Evolutionary conservation across 2,113 vertebrate genomes (phyloP).

Genomic region (Nesoenas mayeri): DNA sequence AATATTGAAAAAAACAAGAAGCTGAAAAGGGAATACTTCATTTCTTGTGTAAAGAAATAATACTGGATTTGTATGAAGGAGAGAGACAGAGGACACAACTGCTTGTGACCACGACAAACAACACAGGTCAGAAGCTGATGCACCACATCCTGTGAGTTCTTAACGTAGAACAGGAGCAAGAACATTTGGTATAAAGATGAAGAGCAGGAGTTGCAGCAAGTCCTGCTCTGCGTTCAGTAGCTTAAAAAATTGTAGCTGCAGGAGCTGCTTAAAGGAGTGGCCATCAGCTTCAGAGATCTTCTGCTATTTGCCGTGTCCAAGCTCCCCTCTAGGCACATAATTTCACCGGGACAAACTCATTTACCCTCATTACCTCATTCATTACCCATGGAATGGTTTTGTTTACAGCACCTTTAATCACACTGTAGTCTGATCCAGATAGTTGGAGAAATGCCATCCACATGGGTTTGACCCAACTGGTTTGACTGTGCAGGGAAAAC

Average conservation of each 20-base stretch:
- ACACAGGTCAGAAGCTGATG: neutral
- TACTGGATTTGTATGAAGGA: neutral
- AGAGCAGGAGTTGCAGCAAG: neutral
- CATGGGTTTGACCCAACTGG: neutral
- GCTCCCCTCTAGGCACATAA: neutral
- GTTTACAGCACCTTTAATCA: neutral
- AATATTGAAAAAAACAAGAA: neutral
- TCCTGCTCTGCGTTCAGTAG: neutral
- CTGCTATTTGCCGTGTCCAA: neutral
- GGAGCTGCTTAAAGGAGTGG: neutral
- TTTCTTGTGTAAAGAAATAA: neutral
- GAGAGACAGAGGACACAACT: neutral
- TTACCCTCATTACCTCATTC: too few relatives aligned
- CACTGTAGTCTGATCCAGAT: neutral
- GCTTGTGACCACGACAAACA: neutral
- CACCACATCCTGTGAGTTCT: neutral
- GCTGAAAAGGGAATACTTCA: neutral
- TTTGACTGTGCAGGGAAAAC: neutral
- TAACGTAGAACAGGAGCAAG: neutral
- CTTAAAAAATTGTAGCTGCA: neutral
- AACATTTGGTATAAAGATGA: fast-evolving
- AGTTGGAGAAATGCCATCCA: fast-evolving
- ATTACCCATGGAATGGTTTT: neutral
- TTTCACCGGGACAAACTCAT: neutral
- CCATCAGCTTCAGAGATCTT: neutral